Evolutionary conservation across 2,113 vertebrate genomes (phyloP).

Genomic region (Cynocephalus volans): DNA sequence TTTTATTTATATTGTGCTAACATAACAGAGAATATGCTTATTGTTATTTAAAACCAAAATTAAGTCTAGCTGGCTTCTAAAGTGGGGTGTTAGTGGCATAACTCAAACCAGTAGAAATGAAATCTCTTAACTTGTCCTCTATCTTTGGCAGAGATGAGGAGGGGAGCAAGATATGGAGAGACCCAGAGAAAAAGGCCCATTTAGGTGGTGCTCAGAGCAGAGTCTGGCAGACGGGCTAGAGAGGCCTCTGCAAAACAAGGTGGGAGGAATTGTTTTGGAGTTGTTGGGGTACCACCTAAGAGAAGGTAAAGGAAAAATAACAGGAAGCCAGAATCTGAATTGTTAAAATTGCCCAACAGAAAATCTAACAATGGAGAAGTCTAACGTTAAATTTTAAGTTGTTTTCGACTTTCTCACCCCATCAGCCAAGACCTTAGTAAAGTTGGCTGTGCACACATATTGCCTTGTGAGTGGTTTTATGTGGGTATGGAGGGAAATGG

Average conservation of each 20-base stretch:
- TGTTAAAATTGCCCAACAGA: neutral
- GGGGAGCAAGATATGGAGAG: neutral
- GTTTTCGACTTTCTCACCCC: neutral
- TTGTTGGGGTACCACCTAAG: neutral
- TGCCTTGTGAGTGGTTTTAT: neutral
- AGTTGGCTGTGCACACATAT: neutral
- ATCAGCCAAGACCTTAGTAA: neutral
- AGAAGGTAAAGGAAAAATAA: neutral
- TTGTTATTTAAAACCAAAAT: conserved; percentile 52
- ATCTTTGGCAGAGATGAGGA: neutral
- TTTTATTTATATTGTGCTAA: neutral
- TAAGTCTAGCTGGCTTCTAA: conserved; percentile 20
- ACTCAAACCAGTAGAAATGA: neutral
- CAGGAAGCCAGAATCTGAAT: neutral
- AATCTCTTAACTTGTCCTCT: neutral
- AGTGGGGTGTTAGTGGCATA: neutral
- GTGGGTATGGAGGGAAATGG: neutral
- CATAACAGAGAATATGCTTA: neutral
- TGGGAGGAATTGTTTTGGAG: neutral
- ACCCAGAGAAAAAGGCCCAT: neutral
- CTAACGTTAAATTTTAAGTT: neutral
- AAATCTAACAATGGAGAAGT: conserved; percentile 7
- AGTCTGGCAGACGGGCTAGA: neutral
- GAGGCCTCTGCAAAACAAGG: neutral
- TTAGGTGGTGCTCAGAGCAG: neutral